Conservation (phyloP, 1,140 invertebrate species). For the Augochlora pura region DNA sequence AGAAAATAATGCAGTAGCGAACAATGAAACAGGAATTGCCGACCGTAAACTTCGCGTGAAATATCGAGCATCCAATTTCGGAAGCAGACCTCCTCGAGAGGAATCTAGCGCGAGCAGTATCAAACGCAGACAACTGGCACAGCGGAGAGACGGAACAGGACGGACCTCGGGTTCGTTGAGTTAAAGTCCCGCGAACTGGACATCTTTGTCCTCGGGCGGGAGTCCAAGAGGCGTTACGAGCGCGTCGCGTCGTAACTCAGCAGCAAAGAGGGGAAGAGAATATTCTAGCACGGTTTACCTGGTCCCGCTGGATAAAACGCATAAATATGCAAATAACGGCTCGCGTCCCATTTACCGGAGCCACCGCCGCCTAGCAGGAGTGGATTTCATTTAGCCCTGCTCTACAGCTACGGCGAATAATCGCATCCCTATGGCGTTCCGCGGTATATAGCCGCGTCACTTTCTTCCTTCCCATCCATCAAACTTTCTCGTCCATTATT, state of each 20-base stretch:
- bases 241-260: not conserved
- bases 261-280: not conserved
- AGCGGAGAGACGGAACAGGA: too few species aligned
- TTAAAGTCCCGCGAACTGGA: not conserved
- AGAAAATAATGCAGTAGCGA: too few species aligned
- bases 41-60: too few species aligned
- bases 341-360: conserved; percentile 31
- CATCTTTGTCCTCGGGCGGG: not conserved
- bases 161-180: too few species aligned
- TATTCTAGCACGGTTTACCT: conserved; percentile 5
- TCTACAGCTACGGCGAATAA: not conserved
- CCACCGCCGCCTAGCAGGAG: not conserved
- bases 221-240: not conserved
- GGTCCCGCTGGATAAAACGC: conserved; percentile 24
- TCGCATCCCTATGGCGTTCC: not conserved
- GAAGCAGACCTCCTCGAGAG: too few species aligned
- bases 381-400: conserved; percentile 38
- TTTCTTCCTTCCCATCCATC: conserved; percentile 12
- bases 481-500: conserved; percentile 17
- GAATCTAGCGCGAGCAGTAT: too few species aligned
- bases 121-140: too few species aligned
- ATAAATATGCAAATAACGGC: conserved; percentile 43
- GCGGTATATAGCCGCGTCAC: not conserved
- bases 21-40: too few species aligned
- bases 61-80: too few species aligned